These are phyloP conservation scores for Ardeotis arabs DNA, from an alignment of 2,113 vertebrate species.

Conservation along the genomic window DNA sequence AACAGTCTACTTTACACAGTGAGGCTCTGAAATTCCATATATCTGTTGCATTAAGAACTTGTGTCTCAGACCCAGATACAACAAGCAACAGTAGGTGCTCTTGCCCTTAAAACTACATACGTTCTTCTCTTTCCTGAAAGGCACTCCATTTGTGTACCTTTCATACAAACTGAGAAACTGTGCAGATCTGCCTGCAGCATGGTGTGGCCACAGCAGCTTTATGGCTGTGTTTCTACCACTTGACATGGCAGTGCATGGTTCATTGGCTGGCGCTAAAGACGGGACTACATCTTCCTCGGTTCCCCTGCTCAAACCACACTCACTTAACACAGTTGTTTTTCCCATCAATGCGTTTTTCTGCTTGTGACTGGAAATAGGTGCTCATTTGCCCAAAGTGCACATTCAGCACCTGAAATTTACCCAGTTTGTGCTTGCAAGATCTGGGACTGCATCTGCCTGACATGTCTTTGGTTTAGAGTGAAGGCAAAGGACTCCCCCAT, in stretches of 20 bases:
- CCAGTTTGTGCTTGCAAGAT: neutral
- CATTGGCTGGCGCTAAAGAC: neutral
- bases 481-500: neutral
- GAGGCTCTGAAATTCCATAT: neutral
- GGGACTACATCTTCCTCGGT: neutral
- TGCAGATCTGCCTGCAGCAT: neutral
- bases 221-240: neutral
- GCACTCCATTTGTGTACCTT: neutral
- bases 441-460: neutral
- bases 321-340: neutral
- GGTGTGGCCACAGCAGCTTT: neutral
- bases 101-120: neutral
- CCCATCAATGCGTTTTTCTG: neutral
- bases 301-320: neutral
- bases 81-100: neutral
- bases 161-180: neutral
- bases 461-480: neutral
- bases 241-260: too few relatives aligned
- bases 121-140: neutral
- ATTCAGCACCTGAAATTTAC: neutral
- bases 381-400: neutral
- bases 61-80: neutral
- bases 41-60: neutral
- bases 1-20: neutral
- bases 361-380: neutral